Conservation (phyloP, 1,140 invertebrate genomes). For the Drusus annulatus region DNA sequence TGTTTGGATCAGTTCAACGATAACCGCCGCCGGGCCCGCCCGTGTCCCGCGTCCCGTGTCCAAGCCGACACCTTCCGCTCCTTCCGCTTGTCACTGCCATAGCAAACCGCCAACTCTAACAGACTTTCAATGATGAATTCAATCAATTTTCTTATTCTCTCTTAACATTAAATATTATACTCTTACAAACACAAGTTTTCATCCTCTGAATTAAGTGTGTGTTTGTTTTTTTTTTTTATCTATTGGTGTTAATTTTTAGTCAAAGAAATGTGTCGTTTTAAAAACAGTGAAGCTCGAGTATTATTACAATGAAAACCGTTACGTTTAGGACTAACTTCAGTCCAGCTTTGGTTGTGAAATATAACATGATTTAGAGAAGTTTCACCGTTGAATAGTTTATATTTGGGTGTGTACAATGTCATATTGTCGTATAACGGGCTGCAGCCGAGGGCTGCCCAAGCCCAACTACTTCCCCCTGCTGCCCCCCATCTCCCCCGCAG, state of each 20-base stretch:
- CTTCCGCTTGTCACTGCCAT: neutral
- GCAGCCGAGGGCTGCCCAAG: conserved; percentile 83
- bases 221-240: too few species aligned
- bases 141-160: too few species aligned
- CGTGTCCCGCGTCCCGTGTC: conserved; percentile 3
- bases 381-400: too few species aligned
- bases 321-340: neutral
- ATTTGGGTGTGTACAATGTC: conserved; percentile 69
- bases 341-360: conserved; percentile 25
- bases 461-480: conserved; percentile 88
- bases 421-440: conserved; percentile 87
- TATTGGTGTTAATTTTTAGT: too few species aligned
- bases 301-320: conserved; percentile 17
- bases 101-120: too few species aligned
- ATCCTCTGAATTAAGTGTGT: too few species aligned
- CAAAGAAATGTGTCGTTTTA: too few species aligned
- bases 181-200: too few species aligned
- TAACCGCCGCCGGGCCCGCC: conserved; percentile 41
- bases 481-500: conserved; percentile 85
- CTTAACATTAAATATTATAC: too few species aligned
- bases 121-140: too few species aligned
- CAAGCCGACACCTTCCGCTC: neutral
- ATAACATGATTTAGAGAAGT: neutral
- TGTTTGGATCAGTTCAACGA: conserved; percentile 48
- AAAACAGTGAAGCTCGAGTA: too few species aligned